These are phyloP conservation scores for Bubo bubo DNA, from an alignment of 2,113 vertebrate species.

Conservation along the genomic window DNA sequence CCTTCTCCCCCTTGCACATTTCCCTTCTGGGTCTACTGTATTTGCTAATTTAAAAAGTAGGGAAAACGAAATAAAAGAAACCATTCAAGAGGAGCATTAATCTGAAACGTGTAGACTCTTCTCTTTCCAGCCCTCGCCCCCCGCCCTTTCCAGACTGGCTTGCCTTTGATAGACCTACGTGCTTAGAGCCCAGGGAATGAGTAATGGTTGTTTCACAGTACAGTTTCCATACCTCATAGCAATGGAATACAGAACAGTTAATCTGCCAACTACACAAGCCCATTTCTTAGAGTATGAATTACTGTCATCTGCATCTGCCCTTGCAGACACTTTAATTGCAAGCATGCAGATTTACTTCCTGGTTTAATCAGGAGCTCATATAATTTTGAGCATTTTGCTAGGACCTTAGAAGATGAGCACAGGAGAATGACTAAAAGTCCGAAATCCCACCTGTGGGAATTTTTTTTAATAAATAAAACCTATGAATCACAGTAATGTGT, in stretches of 20 bases:
- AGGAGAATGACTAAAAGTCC: neutral
- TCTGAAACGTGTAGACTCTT: constrained; percentile 23
- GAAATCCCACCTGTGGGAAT: neutral
- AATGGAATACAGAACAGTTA: constrained; percentile 75
- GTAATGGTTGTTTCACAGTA: constrained; percentile 69
- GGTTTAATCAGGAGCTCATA: constrained; percentile 38
- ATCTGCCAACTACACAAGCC: constrained; percentile 76
- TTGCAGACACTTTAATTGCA: constrained; percentile 67
- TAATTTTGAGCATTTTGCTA: constrained; percentile 8
- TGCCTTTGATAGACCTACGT: constrained; percentile 42
- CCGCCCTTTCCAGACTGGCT: neutral
- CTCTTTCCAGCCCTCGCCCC: neutral
- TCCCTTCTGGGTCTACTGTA: constrained; percentile 36
- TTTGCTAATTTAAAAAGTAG: constrained; percentile 56
- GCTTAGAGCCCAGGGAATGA: constrained; percentile 62
- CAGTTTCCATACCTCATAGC: constrained; percentile 81
- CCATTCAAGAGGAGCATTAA: constrained; percentile 30
- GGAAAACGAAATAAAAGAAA: constrained; percentile 37
- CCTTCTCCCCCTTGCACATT: neutral
- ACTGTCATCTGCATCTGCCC: constrained; percentile 67
- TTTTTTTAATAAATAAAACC: neutral
- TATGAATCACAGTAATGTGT: constrained; percentile 8
- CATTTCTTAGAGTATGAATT: constrained; percentile 77
- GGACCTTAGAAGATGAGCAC: neutral
- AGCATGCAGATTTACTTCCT: constrained; percentile 65